Base-by-base conservation (phyloP, 2,113 vertebrate genomes). In the Thunnus maccoyii region DNA sequence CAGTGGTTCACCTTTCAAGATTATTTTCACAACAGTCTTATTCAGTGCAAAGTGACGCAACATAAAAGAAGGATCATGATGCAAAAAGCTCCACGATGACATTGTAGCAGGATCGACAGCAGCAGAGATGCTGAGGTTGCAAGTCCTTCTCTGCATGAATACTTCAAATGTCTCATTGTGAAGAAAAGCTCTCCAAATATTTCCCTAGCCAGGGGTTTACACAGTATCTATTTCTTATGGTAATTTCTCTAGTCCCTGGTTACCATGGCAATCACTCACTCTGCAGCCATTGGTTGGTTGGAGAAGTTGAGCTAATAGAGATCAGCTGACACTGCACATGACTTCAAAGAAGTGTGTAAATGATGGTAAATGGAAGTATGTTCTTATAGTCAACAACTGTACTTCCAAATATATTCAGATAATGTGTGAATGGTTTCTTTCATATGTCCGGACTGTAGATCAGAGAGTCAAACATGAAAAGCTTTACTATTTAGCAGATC, bases 161-260 rank as follows among this genome's bases (percentile, higher is more conserved):
- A 55, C 48, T 52, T 80, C 27, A 64, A 64, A 68, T 84, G 62
- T 76, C 57, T 75, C 77, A 72, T 18, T 70, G 80, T 69, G 72
- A 63, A 64, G 79, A 81, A 86, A 83, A 81, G 73, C 67, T 75
- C 46, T 89, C 32, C 64, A 83, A 85, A 86, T 78, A 84, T 88
- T 86, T 79, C 36, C 63, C 52, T 3, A 61, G 62, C 78, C 70
- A 80, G 66, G 55, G 66, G 66, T 83, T 90, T 86, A 68, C 78
- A 74, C 65, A 71, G 67, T 72, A 77, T 87, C 77, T 71, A 20
- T 85, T 76, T 84, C 54, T 74, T 80, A 75, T 88, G 83, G 56
- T 87, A 86, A 88, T 85, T 60, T 20, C 36, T 76, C 22, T 15
- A 44, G 70, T 61, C 65, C 63, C 25, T 0, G 3, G 86, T 91